Percentiles rank a stretch among this genome's conserved stretches.
Conservation (phyloP, 2,888 invertebrate species). For the Girardia tigrina region DNA sequence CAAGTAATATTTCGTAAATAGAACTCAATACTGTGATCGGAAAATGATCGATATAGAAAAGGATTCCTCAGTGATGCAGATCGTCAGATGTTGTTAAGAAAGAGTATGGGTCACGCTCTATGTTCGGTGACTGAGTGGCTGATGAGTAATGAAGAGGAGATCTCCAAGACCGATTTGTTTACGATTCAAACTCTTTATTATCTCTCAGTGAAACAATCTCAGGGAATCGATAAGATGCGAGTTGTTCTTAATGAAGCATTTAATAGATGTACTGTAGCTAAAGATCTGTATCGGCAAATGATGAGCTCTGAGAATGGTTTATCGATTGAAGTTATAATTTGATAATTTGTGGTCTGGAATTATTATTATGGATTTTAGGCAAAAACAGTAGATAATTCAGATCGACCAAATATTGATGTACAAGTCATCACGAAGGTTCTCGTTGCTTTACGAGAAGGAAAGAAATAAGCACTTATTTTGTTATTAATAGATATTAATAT, state of each 20-base stretch:
- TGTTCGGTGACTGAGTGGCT: neutral
- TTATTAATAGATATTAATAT: no score
- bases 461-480: no score
- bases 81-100: neutral
- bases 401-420: no score
- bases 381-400: no score
- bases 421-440: no score
- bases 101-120: neutral
- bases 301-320: neutral
- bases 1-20: no score
- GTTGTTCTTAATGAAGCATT: neutral
- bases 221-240: neutral
- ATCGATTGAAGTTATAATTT: neutral
- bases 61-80: neutral
- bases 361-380: no score
- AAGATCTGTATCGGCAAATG: neutral
- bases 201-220: neutral
- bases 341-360: no score
- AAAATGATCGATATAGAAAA: neutral
- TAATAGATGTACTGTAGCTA: neutral
- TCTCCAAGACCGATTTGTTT: neutral
- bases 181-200: neutral
- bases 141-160: neutral
- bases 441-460: no score
- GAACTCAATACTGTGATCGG: no score